Percentiles rank a stretch among this genome's conserved stretches.
Evolutionary conservation across 2,888 invertebrate genomes (phyloP).

Genomic region (Eupithecia subfuscata): DNA sequence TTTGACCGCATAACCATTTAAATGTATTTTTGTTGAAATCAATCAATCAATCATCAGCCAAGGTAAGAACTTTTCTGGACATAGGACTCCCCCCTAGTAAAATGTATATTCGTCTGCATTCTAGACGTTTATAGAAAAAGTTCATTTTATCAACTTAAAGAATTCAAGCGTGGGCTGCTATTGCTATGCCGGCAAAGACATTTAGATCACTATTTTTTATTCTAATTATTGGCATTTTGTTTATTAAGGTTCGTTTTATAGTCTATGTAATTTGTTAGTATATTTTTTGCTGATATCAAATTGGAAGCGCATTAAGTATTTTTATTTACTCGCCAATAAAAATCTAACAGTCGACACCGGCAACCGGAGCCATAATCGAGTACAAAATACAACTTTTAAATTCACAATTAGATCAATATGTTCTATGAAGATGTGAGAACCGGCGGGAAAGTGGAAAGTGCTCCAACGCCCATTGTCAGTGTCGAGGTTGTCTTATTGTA

Average conservation of each 20-base stretch:
- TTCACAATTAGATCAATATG: conserved; percentile 39
- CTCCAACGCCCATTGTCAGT: conserved; percentile 73
- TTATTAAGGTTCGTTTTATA: conserved; percentile 15
- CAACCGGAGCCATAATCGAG: neutral
- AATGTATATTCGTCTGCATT: conserved; percentile 26
- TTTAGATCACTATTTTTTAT: conserved; percentile 31
- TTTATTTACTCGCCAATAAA: neutral
- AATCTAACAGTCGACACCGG: neutral
- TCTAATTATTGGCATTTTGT: conserved; percentile 20
- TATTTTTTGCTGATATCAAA: neutral
- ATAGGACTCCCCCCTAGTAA: too few relatives aligned
- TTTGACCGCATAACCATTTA: neutral
- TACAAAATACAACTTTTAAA: conserved; percentile 26
- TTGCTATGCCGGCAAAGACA: conserved; percentile 23
- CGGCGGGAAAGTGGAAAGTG: conserved; percentile 80
- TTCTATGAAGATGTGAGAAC: conserved; percentile 68
- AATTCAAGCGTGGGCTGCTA: conserved; percentile 36
- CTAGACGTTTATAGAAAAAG: conserved; percentile 28
- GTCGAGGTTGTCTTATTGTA: conserved; percentile 70
- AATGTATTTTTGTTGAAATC: conserved; percentile 18
- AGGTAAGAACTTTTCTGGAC: too few relatives aligned
- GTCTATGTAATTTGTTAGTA: neutral
- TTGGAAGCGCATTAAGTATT: neutral
- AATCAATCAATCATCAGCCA: neutral
- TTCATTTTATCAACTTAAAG: conserved; percentile 28